phyloP scores from a whole-genome alignment of 2,113 vertebrate species.

The Puntigrus tetrazona region DNA sequence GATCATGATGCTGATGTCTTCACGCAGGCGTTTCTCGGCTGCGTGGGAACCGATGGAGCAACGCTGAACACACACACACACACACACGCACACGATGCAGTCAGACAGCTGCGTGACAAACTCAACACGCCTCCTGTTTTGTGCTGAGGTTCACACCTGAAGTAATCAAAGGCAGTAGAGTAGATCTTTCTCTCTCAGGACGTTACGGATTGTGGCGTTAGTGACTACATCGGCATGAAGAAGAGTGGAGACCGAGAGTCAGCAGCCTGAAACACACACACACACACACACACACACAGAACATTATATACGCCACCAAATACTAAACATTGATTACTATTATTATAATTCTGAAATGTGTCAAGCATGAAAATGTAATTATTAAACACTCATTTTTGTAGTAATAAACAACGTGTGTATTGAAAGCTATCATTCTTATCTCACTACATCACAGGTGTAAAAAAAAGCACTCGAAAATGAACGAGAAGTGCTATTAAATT shows the following conservation, averaged over 20 bases:
- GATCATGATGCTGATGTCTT: slow-evolving; percentile 95
- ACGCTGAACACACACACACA: slow-evolving; percentile 67
- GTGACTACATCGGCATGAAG: slow-evolving; percentile 94
- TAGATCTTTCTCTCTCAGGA: slow-evolving; percentile 97
- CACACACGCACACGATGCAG: too few relatives aligned
- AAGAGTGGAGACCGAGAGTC: slow-evolving; percentile 88
- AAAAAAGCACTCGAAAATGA: too few relatives aligned
- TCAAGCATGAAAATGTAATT: too few relatives aligned
- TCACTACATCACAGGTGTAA: too few relatives aligned
- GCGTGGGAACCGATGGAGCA: slow-evolving; percentile 89
- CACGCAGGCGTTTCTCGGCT: slow-evolving; percentile 89
- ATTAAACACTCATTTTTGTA: too few relatives aligned
- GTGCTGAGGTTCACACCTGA: slow-evolving; percentile 78
- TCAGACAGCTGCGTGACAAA: not conserved
- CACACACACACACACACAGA: not conserved
- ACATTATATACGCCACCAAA: not conserved
- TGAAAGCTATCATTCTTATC: too few relatives aligned
- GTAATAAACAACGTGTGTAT: too few relatives aligned
- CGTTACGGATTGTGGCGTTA: slow-evolving; percentile 91
- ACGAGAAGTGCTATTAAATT: too few relatives aligned
- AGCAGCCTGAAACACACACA: slow-evolving; percentile 75
- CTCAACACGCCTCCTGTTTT: not conserved
- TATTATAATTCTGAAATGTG: too few relatives aligned
- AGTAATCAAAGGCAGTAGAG: slow-evolving; percentile 97
- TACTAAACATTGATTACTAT: too few relatives aligned